Evolutionary conservation across 2,888 invertebrate genomes (phyloP).

Genomic region (Zhuqinia jingwanae): DNA sequence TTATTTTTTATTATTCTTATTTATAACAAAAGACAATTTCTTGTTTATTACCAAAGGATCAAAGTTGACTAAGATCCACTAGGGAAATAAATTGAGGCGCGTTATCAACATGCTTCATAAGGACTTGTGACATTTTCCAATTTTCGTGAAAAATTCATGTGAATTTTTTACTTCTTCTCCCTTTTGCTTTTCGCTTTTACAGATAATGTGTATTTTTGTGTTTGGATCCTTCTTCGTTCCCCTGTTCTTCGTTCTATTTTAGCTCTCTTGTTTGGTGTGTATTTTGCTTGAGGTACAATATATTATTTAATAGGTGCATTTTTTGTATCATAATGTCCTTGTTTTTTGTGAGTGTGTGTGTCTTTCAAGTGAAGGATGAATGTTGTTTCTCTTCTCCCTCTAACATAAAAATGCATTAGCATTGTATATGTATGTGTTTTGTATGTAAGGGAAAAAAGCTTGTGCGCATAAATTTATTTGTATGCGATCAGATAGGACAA

Average conservation of each 20-base stretch:
- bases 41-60: constrained; percentile 54
- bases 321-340: no score
- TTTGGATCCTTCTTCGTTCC: not conserved
- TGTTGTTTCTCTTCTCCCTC: not conserved
- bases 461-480: constrained; percentile 60
- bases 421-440: not conserved
- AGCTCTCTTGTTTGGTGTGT: not conserved
- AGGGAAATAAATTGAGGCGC: constrained; percentile 64
- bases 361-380: constrained; percentile 20
- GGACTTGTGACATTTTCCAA: constrained; percentile 79
- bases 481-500: constrained; percentile 61
- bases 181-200: not conserved
- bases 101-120: constrained; percentile 78
- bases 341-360: not conserved
- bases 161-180: constrained; percentile 33
- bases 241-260: not conserved
- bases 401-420: not conserved
- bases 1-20: constrained; percentile 21
- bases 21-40: constrained; percentile 45
- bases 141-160: constrained; percentile 78
- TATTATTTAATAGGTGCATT: no score
- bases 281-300: not conserved
- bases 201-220: no score
- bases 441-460: constrained; percentile 48
- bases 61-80: constrained; percentile 59